Evolutionary conservation across 2,113 vertebrate genomes (phyloP), one percentile per base, ranked within the genome.

Genomic region (Empidonax alnorum): DNA sequence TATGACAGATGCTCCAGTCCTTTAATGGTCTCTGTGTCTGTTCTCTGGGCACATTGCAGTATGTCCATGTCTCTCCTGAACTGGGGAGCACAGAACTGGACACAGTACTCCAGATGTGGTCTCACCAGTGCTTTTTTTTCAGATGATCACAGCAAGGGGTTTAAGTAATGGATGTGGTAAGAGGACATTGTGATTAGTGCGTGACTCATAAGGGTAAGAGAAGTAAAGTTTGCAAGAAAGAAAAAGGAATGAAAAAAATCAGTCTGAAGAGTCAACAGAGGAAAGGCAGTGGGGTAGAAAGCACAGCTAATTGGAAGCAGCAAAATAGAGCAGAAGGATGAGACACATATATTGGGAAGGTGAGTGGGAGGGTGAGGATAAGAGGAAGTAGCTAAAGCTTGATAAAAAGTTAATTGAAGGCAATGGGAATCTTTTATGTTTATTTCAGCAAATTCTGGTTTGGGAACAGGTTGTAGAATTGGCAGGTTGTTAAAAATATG

Each of bases 351-450:
- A 87, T 76, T 50, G 71, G 87, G 84, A 94, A 90, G 91, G 74
- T 86, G 91, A 94, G 91, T 94, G 37, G 94, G 91, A 94, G 87
- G 78, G 91, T 91, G 78, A 91, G 55, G 63, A 89, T 73, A 76
- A 83, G 53, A 94, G 59, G 63, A 89, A 89, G 87, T 75, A 91
- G 74, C 87, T 93, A 69, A 84, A 82, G 69, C 81, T 72, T 87
- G 77, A 91, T 87, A 68, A 79, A 90, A 95, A 75, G 62, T 87
- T 92, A 84, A 94, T 66, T 96, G 89, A 96, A 95, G 46, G 87
- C 69, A 94, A 39, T 49, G 27, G 62, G 62, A 89, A 80, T 80
- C 74, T 94, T 94, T 92, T 80, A 61, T 84, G 55, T 92, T 95
- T 89, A 84, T 94, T 94, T 87, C 91, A 94, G 84, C 65, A 92